phyloP scores from a whole-genome alignment of 2,113 vertebrate species.

The Eolophus roseicapilla region DNA sequence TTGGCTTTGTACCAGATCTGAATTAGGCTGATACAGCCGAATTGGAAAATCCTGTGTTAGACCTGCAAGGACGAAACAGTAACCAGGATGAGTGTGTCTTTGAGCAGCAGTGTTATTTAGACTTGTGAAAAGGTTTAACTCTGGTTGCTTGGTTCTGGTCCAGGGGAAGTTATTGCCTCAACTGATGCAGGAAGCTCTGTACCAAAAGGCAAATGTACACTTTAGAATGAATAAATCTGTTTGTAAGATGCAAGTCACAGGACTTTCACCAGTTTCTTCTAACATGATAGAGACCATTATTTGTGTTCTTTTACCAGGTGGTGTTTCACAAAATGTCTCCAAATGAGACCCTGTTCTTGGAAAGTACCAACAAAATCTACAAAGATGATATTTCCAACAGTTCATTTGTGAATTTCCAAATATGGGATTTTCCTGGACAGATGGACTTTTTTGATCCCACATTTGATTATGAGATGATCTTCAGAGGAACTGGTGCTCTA shows the following conservation, averaged over 20 bases:
- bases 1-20: background rate
- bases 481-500: constrained; percentile 96
- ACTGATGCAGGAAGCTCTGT: background rate
- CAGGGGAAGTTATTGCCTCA: background rate
- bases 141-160: background rate
- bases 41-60: background rate
- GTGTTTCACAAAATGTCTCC: constrained; percentile 99
- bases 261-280: background rate
- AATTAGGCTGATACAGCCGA: background rate
- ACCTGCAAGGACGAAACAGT: background rate
- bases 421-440: constrained; percentile 99
- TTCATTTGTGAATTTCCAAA: constrained; percentile 99
- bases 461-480: constrained; percentile 99
- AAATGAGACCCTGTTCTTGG: constrained; percentile 96
- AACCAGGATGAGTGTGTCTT: background rate
- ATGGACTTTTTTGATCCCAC: constrained; percentile 99
- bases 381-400: constrained; percentile 99
- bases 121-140: background rate
- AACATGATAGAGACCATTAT: background rate
- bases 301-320: constrained; percentile 79
- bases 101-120: background rate
- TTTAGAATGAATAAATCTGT: background rate
- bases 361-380: constrained; percentile 99
- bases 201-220: background rate
- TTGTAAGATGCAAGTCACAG: background rate